Evolutionary conservation across 2,113 vertebrate species (phyloP), one percentile per base, ranked within the genome.

Genomic region (Platysteira castanea): DNA sequence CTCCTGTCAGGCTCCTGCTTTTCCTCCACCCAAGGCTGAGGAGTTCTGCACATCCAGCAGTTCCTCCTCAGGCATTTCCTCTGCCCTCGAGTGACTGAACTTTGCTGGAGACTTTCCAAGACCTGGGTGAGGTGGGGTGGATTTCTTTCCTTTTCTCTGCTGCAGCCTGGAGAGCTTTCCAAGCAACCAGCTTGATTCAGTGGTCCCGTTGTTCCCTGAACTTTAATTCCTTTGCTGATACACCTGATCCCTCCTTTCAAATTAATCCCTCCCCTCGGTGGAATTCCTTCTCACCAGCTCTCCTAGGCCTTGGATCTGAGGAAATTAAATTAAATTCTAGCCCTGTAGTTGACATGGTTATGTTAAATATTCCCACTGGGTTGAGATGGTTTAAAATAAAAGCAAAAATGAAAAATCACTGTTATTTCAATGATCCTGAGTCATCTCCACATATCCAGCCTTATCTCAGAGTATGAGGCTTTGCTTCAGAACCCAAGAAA

Each of bases 31-130:
- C 42, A 27, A 16, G 59, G 64, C 81, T 46, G 46, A 64, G 13
- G n/a, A 11, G 42, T 89, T 63, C 21, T 77, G 93, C 79, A 59
- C 35, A 74, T 49, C 67, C 39, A 90, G 90, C 92, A 78, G 85
- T 19, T 94, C 85, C 83, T 77, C 69, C 49, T 64, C 90, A 86
- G 82, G 60, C 85, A 60, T 80, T 88, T 96, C 92, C 87, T 94
- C 82, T 9, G 2, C 63, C 67, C 82, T 87, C 49, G 5, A 83
- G 91, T 50, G 56, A 31, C 3, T 47, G 59, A 73, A 10, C 82
- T 89, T 39, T 28, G 23, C 92, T 94, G 93, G 82, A 64, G 47
- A 11, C 44, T 23, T 46, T 60, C 92, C 93, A 90, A 44, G 71
- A 7, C 8, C 3, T 16, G 79, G 9, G 42, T 27, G 21, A 70